Conservation (phyloP, 2,113 vertebrate species). For the Rhinoptilus africanus region DNA sequence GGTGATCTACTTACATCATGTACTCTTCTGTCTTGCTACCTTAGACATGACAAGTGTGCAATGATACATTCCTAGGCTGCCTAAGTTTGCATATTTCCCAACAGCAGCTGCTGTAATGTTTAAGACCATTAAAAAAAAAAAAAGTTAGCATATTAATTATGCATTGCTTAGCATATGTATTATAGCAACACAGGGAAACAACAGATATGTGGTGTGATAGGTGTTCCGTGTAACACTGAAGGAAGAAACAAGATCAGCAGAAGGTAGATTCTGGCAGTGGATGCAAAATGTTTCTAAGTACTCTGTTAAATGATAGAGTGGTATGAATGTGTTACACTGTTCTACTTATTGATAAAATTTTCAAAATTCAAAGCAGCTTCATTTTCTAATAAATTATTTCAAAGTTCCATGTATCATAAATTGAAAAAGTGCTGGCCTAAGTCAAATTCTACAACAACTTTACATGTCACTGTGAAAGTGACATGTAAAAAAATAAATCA, state of each 20-base stretch:
- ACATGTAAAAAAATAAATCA: too few species aligned
- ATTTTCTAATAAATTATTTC: not conserved
- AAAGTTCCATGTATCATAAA: not conserved
- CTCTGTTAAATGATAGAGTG: not conserved
- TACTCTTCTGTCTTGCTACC: not conserved
- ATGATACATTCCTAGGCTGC: not conserved
- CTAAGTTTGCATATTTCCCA: not conserved
- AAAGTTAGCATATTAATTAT: not conserved
- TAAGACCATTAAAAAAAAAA: not conserved
- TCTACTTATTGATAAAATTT: not conserved
- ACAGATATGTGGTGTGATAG: not conserved
- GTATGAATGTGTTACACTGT: not conserved
- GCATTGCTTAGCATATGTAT: not conserved
- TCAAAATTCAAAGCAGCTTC: not conserved
- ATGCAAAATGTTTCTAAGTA: not conserved
- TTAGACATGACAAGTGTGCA: not conserved
- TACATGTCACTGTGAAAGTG: not conserved
- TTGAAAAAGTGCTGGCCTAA: not conserved
- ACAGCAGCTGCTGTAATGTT: not conserved
- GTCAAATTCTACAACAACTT: not conserved
- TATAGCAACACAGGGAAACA: not conserved
- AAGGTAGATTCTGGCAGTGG: not conserved
- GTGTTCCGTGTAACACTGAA: not conserved
- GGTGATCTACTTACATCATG: not conserved
- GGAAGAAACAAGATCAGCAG: not conserved